Evolutionary conservation across 2,888 invertebrate species (phyloP).

Genomic region (Punctoribates punctum): DNA sequence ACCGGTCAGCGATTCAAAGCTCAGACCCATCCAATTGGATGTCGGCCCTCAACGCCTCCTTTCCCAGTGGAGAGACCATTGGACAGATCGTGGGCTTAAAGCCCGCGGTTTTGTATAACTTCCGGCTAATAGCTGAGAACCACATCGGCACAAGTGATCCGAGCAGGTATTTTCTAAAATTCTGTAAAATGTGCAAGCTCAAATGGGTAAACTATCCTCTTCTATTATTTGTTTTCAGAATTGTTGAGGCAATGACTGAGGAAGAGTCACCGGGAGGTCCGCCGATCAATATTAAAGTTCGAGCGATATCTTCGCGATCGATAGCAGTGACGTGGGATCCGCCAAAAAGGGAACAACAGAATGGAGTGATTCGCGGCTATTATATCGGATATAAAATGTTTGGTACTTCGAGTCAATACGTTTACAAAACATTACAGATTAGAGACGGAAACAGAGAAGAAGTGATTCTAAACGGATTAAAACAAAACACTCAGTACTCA

Average conservation of each 20-base stretch:
- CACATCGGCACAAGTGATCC: conserved; percentile 52
- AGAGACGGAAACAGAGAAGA: conserved; percentile 45
- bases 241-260: conserved; percentile 50
- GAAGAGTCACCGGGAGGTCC: conserved; percentile 55
- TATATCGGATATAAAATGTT: conserved; percentile 53
- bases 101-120: conserved; percentile 52
- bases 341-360: conserved; percentile 51
- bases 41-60: neutral
- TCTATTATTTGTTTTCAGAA: neutral
- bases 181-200: too few relatives aligned
- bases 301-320: conserved; percentile 53
- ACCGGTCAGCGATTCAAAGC: conserved; percentile 46
- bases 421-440: conserved; percentile 51
- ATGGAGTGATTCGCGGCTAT: conserved; percentile 54
- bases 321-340: conserved; percentile 54
- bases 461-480: conserved; percentile 46
- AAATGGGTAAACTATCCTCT: too few relatives aligned
- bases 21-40: neutral
- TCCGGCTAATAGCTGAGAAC: conserved; percentile 53
- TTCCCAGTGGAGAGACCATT: conserved; percentile 26
- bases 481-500: conserved; percentile 52
- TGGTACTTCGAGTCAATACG: conserved; percentile 49
- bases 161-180: conserved; percentile 49
- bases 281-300: conserved; percentile 52
- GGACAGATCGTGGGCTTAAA: conserved; percentile 50